Evolutionary conservation across 2,113 vertebrate genomes (phyloP).

Genomic region (Ahaetulla prasina): DNA sequence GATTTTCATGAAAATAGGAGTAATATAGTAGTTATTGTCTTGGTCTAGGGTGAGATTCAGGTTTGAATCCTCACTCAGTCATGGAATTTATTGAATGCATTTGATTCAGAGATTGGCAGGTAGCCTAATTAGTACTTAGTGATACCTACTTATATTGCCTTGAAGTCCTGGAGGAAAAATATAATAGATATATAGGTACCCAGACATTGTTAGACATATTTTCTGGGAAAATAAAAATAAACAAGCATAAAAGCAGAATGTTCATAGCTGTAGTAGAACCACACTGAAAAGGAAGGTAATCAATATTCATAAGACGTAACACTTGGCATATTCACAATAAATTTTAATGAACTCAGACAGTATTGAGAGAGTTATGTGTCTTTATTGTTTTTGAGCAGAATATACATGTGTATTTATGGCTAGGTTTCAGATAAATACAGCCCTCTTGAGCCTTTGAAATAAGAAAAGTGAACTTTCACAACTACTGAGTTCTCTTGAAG

Average conservation of each 20-base stretch:
- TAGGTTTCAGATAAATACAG: constrained; percentile 50
- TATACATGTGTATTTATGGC: constrained; percentile 64
- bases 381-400: constrained; percentile 61
- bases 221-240: constrained; percentile 47
- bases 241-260: neutral
- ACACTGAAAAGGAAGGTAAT: constrained; percentile 43
- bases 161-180: neutral
- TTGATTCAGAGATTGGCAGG: neutral
- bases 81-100: neutral
- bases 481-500: constrained; percentile 51
- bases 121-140: neutral
- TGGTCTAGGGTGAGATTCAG: neutral
- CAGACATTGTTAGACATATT: neutral
- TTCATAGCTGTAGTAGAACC: constrained; percentile 41
- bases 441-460: constrained; percentile 57
- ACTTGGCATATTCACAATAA: constrained; percentile 59
- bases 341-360: constrained; percentile 58
- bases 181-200: neutral
- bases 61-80: neutral
- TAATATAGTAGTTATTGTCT: neutral
- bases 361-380: constrained; percentile 35
- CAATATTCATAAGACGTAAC: constrained; percentile 55
- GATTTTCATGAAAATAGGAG: neutral
- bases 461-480: constrained; percentile 62
- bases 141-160: neutral